Evolutionary conservation across 1,140 invertebrate species (phyloP), one percentile per base, ranked within the genome.

Genomic region (Maniola jurtina): DNA sequence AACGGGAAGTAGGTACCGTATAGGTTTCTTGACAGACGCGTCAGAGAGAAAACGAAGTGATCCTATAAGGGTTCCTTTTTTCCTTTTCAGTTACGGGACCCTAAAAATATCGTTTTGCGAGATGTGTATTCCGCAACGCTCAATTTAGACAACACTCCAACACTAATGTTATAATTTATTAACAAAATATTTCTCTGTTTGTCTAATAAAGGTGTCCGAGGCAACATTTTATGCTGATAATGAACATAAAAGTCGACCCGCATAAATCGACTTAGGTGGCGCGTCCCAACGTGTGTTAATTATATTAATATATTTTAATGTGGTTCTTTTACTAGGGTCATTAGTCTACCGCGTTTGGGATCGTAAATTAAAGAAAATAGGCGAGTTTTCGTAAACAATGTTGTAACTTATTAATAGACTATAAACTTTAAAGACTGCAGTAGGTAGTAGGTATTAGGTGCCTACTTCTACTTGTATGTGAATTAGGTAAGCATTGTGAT

Each of bases 191-290:
- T 34, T 55, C 25, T 25, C 54, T 55, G 54, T 55, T 55, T 55
- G 54, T 55, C 54, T 35, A 55, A 55, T 55, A 55, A 55, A 55
- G 54, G 54, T 55, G 54, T 55, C 54, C 54, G 54, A 8, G 34
- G 54, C 54, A 55, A 55, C 54, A 55, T 55, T 55, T 55, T 35
- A 55, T 35, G 33, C 13, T 55, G 54, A 55, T 55, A 34, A 36
- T n/a, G 54, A 55, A 14, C 25, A 55, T 55, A 55, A 55, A 55
- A 35, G 54, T 55, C 54, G 34, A 55, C 54, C 54, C 54, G 54
- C 54, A 35, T 55, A 55, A 55, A 55, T 55, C 54, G 54, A 55
- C 54, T 55, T 55, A 55, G 54, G 54, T 55, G 54, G 25, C 54
- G 13, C 25, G 25, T 13, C 25, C 13, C 34, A 33, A 36, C 34